These are phyloP conservation scores for Sinosuthora webbiana DNA, from an alignment of 2,113 vertebrate species.

Conservation along the genomic window DNA sequence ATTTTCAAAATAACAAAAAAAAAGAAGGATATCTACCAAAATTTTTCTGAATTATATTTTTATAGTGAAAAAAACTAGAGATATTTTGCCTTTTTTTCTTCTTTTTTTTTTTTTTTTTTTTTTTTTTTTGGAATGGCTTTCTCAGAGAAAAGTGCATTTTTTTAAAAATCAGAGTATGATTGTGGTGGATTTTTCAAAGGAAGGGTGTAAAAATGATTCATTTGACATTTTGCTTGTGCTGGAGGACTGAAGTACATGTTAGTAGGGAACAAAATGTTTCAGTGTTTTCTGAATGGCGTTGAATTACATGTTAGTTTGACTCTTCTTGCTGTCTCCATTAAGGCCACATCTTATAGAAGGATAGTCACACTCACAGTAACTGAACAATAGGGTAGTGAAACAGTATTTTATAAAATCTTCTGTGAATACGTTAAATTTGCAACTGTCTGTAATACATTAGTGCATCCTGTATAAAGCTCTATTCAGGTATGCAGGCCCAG, in stretches of 20 bases:
- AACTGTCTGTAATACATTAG: neutral
- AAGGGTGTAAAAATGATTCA: neutral
- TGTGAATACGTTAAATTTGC: neutral
- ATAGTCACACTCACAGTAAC: neutral
- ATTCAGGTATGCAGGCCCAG: neutral
- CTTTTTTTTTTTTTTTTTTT: neutral
- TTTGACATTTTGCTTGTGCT: neutral
- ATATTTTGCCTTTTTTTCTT: neutral
- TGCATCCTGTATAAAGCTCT: neutral
- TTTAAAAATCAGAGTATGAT: neutral
- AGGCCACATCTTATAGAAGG: neutral
- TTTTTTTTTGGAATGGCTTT: neutral
- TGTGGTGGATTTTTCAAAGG: neutral
- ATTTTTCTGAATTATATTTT: neutral
- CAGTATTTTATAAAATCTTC: neutral
- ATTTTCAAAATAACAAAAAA: neutral
- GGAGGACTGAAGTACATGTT: neutral
- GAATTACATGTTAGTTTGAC: neutral
- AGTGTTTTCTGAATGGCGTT: accelerated
- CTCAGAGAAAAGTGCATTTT: neutral
- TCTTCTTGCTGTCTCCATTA: neutral
- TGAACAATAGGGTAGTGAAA: neutral
- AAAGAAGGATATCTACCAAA: neutral
- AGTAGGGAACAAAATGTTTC: neutral
- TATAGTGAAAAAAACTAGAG: neutral